Evolutionary conservation across 2,888 invertebrate genomes (phyloP), one percentile per base, ranked within the genome.

Genomic region (Dorcus hopei): DNA sequence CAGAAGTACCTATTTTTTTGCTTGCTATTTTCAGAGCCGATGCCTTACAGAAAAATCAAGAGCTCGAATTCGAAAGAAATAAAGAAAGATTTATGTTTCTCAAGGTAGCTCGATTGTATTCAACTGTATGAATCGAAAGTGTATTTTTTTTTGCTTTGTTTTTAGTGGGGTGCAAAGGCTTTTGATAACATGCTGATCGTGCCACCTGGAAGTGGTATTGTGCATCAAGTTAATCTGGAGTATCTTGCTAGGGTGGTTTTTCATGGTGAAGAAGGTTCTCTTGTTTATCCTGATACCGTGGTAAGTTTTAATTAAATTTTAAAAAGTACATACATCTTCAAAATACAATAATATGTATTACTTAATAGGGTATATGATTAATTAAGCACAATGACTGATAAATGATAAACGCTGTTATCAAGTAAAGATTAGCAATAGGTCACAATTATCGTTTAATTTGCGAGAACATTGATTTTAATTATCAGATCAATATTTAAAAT

Each of bases 151-250:
- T 38, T 41, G 8, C 6, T 61, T 60, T 57, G 33, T 80, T 81
- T 9, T 1, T 80, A 94, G 91, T 98, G 98, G 98, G 98, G 97
- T 23, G 95, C 97, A 0, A 90, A 91, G 71, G 93, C 97, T 0
- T 93, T 99, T 69, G 83, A 92, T 75, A 98, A 98, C 74, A 95
- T 98, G 93, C 78, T 95, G 68, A 97, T 98, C 54, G 96, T 99
- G 0, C 98, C 98, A 1, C 98, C 98, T 0, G 98, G 98, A 0
- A 96, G 95, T 50, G 98, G 98, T 4, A 99, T 99, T 62, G 95
- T 97, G 0, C 98, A 98, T 79, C 98, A 99, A 83, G 97, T 99
- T 0, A 99, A 99, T 79, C 81, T 99, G 74, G 97, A 97, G 77
- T 97, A 96, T 75, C 78, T 98, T 50, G 93, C 93, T 0, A 81